Conservation (phyloP, 2,797 vertebrate genomes). For the Rhynchonycteris naso region DNA sequence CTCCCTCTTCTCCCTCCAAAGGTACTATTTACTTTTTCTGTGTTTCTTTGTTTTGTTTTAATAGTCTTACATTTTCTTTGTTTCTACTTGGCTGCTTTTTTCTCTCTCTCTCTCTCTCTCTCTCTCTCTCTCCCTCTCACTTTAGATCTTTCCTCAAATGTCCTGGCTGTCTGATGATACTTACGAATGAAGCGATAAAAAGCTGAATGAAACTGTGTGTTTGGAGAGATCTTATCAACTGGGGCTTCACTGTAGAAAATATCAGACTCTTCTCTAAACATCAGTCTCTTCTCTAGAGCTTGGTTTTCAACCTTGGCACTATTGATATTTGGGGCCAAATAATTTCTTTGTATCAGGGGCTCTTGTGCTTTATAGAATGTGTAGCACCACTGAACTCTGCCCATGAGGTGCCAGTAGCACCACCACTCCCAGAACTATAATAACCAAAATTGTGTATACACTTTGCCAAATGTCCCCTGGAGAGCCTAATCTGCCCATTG, state of each 20-base stretch:
- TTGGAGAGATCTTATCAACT: not conserved
- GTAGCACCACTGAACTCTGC: not conserved
- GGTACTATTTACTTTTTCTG: not conserved
- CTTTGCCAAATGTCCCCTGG: not conserved
- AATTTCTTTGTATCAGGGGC: not conserved
- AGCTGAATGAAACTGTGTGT: not conserved
- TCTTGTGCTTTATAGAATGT: not conserved
- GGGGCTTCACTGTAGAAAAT: not conserved
- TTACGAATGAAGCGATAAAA: constrained; percentile 9
- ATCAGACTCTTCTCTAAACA: not conserved
- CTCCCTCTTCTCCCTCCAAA: not conserved
- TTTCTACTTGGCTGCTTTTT: not conserved
- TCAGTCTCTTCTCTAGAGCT: not conserved
- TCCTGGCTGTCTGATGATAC: not conserved
- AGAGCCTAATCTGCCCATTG: not conserved
- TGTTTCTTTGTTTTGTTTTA: not conserved
- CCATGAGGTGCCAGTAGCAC: not conserved
- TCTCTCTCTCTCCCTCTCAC: not conserved
- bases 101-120: not conserved
- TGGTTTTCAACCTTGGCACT: not conserved
- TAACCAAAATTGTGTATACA: not conserved
- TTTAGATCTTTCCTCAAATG: not conserved
- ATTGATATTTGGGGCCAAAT: not conserved
- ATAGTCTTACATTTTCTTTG: constrained; percentile 32
- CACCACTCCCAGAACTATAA: not conserved